Evolutionary conservation across 2,113 vertebrate genomes (phyloP).

Genomic region (Passer domesticus): DNA sequence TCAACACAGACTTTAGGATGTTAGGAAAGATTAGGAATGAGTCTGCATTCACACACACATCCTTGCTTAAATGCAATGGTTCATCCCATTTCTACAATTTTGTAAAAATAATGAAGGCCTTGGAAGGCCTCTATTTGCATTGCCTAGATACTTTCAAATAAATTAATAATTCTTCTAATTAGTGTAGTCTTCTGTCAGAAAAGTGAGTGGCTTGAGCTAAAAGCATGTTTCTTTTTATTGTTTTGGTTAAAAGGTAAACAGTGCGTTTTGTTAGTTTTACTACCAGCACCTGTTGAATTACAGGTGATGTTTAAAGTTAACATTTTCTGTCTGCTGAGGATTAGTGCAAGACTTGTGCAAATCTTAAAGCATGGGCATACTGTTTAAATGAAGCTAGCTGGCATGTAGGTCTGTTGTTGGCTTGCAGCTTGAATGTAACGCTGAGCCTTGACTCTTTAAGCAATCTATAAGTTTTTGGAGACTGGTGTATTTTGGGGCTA

Average conservation of each 20-base stretch:
- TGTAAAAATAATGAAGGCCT: background rate
- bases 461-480: background rate
- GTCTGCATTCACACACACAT: background rate
- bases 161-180: background rate
- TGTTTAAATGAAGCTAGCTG: background rate
- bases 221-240: background rate
- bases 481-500: background rate
- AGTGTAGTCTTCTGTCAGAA: background rate
- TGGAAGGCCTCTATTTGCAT: background rate
- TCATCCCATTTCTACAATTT: background rate
- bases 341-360: background rate
- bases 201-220: background rate
- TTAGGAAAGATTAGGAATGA: background rate
- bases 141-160: background rate
- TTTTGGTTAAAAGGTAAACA: background rate
- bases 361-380: background rate
- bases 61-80: background rate
- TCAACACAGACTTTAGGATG: background rate
- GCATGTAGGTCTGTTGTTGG: background rate
- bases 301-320: background rate
- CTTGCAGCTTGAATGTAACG: background rate
- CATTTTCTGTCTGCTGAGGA: background rate
- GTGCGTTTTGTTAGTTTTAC: background rate
- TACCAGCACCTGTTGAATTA: background rate
- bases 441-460: background rate